Conservation (phyloP, 2,113 vertebrate species). For the Hippocampus mohnikei region DNA sequence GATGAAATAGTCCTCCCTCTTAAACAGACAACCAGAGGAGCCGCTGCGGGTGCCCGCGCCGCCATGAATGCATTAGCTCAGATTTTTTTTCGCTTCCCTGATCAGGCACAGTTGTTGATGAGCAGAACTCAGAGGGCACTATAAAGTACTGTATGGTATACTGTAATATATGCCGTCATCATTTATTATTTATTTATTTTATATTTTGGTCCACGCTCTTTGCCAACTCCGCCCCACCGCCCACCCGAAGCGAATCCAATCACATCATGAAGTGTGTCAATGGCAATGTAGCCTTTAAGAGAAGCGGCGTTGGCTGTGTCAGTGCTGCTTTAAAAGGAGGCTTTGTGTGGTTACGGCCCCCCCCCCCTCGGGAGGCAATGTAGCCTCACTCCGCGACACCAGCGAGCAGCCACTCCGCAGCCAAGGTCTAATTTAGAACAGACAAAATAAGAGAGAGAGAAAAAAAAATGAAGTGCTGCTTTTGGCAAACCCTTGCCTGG, state of each 20-base stretch:
- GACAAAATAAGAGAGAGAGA: slow-evolving; percentile 60
- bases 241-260: slow-evolving; percentile 48
- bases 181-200: too few relatives aligned
- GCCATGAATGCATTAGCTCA: too few relatives aligned
- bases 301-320: background rate
- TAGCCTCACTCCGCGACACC: slow-evolving; percentile 50
- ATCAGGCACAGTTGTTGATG: too few relatives aligned
- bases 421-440: slow-evolving; percentile 69
- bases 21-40: too few relatives aligned
- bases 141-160: too few relatives aligned
- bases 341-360: slow-evolving; percentile 47
- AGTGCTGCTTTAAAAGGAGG: slow-evolving; percentile 28
- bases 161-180: too few relatives aligned
- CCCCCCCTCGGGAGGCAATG: slow-evolving; percentile 53
- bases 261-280: slow-evolving; percentile 58
- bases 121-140: too few relatives aligned
- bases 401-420: slow-evolving; percentile 48
- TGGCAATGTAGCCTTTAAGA: slow-evolving; percentile 35
- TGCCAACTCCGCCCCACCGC: background rate
- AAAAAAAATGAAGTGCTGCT: slow-evolving; percentile 62
- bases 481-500: slow-evolving; percentile 68
- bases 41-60: too few relatives aligned
- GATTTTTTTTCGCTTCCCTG: too few relatives aligned
- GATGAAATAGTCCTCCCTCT: too few relatives aligned
- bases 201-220: background rate